Evolutionary conservation across 2,888 invertebrate genomes (phyloP).

Genomic region (Belgica antarctica): DNA sequence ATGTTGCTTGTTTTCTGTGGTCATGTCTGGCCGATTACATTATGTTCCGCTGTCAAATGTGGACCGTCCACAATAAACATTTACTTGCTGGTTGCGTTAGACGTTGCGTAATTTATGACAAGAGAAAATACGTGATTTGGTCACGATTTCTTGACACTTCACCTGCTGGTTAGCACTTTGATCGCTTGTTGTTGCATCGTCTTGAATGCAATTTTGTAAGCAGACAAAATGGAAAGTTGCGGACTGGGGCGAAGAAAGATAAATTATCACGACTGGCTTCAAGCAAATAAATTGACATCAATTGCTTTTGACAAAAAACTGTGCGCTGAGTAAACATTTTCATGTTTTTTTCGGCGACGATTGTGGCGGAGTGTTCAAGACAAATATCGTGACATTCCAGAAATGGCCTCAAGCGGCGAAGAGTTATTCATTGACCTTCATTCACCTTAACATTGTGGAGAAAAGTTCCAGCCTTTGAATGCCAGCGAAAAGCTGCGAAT

Average conservation of each 20-base stretch:
- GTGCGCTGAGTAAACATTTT: too few species aligned
- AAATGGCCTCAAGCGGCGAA: too few species aligned
- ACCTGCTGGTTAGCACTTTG: not conserved
- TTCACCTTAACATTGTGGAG: conserved; percentile 41
- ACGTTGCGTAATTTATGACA: too few species aligned
- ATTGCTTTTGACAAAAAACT: too few species aligned
- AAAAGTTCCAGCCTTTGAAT: not conserved
- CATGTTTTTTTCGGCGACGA: too few species aligned
- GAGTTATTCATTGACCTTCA: conserved; percentile 39
- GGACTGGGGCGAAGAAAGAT: not conserved
- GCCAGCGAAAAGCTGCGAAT: not conserved
- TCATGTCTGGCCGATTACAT: not conserved
- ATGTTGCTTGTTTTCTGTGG: not conserved
- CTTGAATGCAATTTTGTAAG: not conserved
- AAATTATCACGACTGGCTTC: too few species aligned
- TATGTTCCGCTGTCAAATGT: conserved; percentile 10
- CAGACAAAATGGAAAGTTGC: conserved; percentile 3
- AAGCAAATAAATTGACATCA: too few species aligned
- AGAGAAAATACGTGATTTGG: too few species aligned
- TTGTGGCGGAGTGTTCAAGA: too few species aligned
- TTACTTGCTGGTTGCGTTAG: conserved; percentile 1
- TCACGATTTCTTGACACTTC: not conserved
- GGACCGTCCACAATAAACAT: conserved; percentile 12
- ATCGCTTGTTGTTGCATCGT: conserved; percentile 2
- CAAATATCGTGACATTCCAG: too few species aligned